Evolutionary conservation across 2,888 invertebrate species (phyloP).

Genomic region (Xylocampa areola): DNA sequence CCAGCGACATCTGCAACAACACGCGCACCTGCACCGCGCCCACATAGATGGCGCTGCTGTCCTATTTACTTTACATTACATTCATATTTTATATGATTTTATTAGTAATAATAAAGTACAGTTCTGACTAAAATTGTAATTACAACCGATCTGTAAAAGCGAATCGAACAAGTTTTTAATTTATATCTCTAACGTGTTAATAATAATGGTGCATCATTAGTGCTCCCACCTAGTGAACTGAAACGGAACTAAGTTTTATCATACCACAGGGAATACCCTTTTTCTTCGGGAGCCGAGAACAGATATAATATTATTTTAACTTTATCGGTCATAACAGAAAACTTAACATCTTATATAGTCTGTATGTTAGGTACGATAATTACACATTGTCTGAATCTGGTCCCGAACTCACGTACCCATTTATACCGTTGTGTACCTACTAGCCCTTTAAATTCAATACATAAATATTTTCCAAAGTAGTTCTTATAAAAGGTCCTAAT

Average conservation of each 20-base stretch:
- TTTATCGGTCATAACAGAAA: too few species aligned
- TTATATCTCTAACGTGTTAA: neutral
- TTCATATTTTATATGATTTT: neutral
- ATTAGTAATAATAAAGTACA: neutral
- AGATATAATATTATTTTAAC: neutral
- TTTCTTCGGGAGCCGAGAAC: neutral
- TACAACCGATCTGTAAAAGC: neutral
- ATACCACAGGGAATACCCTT: constrained; percentile 3
- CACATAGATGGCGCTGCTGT: constrained; percentile 45
- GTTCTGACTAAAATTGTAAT: neutral
- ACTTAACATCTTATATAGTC: too few species aligned
- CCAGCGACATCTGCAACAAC: constrained; percentile 46
- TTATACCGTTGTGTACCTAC: too few species aligned
- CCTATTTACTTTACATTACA: neutral
- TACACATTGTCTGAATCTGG: too few species aligned
- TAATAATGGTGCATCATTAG: too few species aligned
- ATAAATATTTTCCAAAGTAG: too few species aligned
- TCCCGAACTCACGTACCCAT: too few species aligned
- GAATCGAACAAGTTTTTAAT: neutral
- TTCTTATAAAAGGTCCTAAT: too few species aligned
- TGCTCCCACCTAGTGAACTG: constrained; percentile 29
- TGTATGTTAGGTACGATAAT: too few species aligned
- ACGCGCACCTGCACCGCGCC: neutral
- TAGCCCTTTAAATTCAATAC: too few species aligned
- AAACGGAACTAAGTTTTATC: constrained; percentile 4